Percentiles rank a stretch among this genome's conserved stretches.
Evolutionary conservation across 1,140 invertebrate genomes (phyloP).

Genomic region (Chlorops oryzae): DNA sequence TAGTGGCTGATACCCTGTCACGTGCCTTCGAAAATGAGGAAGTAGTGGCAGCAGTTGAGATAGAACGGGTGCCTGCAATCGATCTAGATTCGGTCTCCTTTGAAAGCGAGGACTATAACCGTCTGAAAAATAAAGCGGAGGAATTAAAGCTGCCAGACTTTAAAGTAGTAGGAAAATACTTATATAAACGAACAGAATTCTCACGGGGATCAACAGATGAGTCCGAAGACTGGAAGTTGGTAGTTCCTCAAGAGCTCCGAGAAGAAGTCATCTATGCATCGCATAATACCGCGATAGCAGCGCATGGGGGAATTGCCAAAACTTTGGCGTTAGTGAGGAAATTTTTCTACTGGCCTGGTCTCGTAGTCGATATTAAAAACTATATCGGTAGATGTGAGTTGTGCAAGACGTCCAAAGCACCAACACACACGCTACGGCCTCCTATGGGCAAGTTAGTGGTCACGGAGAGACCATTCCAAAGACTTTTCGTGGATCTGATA

Average conservation of each 20-base stretch:
- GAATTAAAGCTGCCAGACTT: not conserved
- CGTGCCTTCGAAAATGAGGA: not conserved
- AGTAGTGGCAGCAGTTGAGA: not conserved
- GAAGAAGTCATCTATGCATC: not conserved
- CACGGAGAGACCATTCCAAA: not conserved
- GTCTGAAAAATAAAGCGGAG: not conserved
- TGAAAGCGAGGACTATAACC: not conserved
- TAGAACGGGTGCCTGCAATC: not conserved
- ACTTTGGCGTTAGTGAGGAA: not conserved
- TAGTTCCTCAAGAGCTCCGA: not conserved
- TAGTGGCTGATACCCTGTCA: constrained; percentile 26
- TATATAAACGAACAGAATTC: too few species aligned
- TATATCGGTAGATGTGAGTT: not conserved
- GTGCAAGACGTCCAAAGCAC: not conserved
- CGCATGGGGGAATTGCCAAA: not conserved
- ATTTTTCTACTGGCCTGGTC: not conserved
- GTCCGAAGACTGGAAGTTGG: not conserved
- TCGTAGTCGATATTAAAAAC: not conserved
- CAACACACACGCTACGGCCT: not conserved
- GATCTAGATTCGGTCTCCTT: not conserved
- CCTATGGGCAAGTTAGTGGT: not conserved
- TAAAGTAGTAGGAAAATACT: not conserved
- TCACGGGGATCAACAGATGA: not conserved
- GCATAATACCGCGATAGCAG: not conserved
- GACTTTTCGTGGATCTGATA: not conserved